Conservation (phyloP, 2,797 vertebrate genomes). For the Chelmon rostratus region DNA sequence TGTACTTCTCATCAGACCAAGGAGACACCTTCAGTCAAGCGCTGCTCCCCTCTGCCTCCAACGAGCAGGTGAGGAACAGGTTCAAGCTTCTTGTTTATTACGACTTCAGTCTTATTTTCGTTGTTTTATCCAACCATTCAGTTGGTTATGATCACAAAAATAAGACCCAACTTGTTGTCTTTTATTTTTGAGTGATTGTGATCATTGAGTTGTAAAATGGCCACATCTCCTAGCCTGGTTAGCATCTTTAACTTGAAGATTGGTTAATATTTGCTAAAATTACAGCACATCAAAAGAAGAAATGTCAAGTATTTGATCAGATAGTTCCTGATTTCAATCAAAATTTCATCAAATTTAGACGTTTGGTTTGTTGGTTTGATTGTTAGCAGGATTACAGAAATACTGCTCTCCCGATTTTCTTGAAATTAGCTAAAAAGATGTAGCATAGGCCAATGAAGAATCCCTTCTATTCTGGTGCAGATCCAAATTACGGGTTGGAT, state of each 20-base stretch:
- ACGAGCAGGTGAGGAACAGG: conserved; percentile 83
- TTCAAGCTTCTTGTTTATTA: background rate
- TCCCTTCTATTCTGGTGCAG: no score
- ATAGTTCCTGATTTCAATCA: no score
- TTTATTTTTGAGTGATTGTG: background rate
- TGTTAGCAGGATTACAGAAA: no score
- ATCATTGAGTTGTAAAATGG: background rate
- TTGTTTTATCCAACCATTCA: background rate
- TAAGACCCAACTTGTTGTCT: background rate
- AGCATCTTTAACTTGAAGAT: background rate
- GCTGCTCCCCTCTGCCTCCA: conserved; percentile 85
- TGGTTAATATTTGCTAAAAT: background rate
- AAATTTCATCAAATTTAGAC: no score
- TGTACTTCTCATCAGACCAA: conserved; percentile 88
- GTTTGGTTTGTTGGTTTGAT: no score
- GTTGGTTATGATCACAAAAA: background rate
- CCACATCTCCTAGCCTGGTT: background rate
- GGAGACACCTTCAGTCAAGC: conserved; percentile 85
- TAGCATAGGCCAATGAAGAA: no score
- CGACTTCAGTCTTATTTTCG: background rate
- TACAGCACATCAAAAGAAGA: no score
- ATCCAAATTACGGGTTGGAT: no score
- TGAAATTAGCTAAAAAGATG: no score
- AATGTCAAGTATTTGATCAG: no score
- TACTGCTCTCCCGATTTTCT: no score